phyloP scores from a whole-genome alignment of 2,888 invertebrate genomes.

The Hipparchia semele region DNA sequence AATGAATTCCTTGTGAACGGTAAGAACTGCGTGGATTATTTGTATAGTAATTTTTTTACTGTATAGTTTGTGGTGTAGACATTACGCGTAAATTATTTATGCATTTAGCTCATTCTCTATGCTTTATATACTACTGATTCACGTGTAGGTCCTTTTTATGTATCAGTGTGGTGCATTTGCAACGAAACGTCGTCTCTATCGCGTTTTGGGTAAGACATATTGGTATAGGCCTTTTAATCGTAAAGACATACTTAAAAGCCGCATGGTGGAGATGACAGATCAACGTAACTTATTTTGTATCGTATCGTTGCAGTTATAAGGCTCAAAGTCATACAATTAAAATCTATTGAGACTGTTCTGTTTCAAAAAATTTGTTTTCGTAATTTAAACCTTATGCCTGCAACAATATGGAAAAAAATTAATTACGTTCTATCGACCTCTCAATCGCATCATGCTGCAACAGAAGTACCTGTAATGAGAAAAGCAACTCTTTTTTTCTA shows the following conservation, averaged over 20 bases:
- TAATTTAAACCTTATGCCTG: no score
- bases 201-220: constrained; percentile 5
- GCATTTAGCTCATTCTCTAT: constrained; percentile 56
- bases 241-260: neutral
- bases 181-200: constrained; percentile 25
- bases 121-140: constrained; percentile 29
- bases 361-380: no score
- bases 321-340: no score
- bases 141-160: neutral
- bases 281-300: no score
- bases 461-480: neutral
- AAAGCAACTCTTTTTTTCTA: neutral
- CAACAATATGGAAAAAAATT: no score
- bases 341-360: no score
- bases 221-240: neutral
- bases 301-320: no score
- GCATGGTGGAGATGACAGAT: no score
- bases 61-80: constrained; percentile 72
- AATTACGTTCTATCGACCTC: no score
- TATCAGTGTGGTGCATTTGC: constrained; percentile 22
- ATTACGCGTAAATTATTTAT: constrained; percentile 60
- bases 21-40: constrained; percentile 66
- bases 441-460: neutral
- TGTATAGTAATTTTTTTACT: constrained; percentile 70
- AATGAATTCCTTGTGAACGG: constrained; percentile 69